Evolutionary conservation across 2,797 vertebrate species (phyloP), one percentile per base, ranked within the genome.

Genomic region (Pelochelys cantorii): DNA sequence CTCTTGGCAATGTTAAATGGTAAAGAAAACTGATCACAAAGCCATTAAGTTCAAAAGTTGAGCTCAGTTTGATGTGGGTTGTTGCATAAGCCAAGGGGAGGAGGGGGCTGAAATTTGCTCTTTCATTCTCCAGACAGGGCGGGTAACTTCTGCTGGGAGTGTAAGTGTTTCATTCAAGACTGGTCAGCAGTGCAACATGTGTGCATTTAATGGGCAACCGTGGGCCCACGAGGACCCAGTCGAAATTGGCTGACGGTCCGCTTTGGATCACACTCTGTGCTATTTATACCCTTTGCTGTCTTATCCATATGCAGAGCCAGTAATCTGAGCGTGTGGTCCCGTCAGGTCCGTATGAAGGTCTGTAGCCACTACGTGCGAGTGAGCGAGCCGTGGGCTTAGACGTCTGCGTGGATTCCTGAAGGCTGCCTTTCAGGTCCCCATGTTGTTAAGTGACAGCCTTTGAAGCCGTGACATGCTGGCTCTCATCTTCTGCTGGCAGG

Each of bases 41-140:
- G 48, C 88, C 57, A 54, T 94, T 52, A 65, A 82, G 60, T 13
- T 79, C 2, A 23, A 75, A 85, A 93, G 71, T 57, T 86, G 9
- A 57, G 15, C 85, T 84, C 54, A 78, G 42, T 85, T 75, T 84
- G 94, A 22, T 74, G 83, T 86, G 78, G 86, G 83, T 75, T 82
- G 81, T 56, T 79, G 82, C 57, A 88, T 84, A 80, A 31, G 81
- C 34, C 56, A 59, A 5, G 78, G 60, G 60, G 68, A 34, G 68
- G 68, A 71, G 75, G 85, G 60, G 31, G 55, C 77, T 83, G 81
- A 87, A 85, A 80, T 34, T 25, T 80, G 68, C 68, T 29, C 27
- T 9, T 71, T 77, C 15, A 29, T 93, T 94, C 84, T n/a, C 79
- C 75, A 17, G 15, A 17, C 71, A 84, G 11, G 17, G 91, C 42